Percentiles rank a stretch among this genome's conserved stretches.
These are phyloP conservation scores for Rhimphoctona megacephalus DNA, from an alignment of 2,888 invertebrate species.

Conservation along the genomic window DNA sequence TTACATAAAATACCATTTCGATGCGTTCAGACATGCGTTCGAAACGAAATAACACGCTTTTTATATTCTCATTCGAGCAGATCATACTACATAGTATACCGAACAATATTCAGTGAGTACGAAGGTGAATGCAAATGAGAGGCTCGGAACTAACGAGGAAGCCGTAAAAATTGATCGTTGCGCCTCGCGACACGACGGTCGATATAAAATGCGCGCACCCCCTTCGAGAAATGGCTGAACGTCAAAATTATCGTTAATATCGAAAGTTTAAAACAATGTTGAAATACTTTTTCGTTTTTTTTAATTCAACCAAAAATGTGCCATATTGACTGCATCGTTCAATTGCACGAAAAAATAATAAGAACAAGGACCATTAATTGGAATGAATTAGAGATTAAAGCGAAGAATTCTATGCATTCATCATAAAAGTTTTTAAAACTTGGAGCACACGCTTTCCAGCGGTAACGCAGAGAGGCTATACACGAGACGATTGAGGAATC, in stretches of 20 bases:
- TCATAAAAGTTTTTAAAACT: too few relatives aligned
- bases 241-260: background rate
- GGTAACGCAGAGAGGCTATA: too few relatives aligned
- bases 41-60: background rate
- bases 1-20: too few relatives aligned
- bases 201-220: too few relatives aligned
- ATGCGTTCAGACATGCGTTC: background rate
- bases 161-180: slow-evolving; percentile 73
- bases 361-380: too few relatives aligned
- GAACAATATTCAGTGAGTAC: slow-evolving; percentile 15
- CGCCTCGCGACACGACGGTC: slow-evolving; percentile 50
- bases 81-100: background rate
- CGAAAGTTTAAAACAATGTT: background rate
- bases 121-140: slow-evolving; percentile 33
- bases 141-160: slow-evolving; percentile 32
- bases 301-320: background rate
- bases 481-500: too few relatives aligned
- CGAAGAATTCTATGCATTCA: too few relatives aligned
- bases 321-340: too few relatives aligned
- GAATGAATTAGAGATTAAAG: too few relatives aligned
- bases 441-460: too few relatives aligned
- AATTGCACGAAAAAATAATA: too few relatives aligned
- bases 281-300: background rate
- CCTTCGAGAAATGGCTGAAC: background rate
- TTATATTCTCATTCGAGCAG: background rate